phyloP scores from a whole-genome alignment of 92 coral and sea anemone species.

The Palythoa grandiflora region DNA sequence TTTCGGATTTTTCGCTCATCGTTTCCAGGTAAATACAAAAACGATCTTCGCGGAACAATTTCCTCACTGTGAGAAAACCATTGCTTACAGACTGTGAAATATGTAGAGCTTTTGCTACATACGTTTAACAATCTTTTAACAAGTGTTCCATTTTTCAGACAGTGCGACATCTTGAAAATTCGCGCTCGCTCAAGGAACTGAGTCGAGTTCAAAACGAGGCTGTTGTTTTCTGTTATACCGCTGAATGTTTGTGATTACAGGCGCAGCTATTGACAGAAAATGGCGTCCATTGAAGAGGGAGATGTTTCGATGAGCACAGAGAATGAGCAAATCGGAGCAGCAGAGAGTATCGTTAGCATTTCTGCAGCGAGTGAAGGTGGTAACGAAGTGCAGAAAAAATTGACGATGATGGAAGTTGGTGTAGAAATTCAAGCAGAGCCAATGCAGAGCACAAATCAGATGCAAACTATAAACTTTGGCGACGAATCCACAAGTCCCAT shows the following conservation, averaged over 20 bases:
- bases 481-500: not conserved
- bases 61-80: slow-evolving; percentile 33
- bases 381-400: not conserved
- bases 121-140: not conserved
- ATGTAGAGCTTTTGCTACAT: not conserved
- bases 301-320: not conserved
- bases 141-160: not conserved
- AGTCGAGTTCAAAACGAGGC: slow-evolving; percentile 34
- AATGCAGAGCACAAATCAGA: not conserved
- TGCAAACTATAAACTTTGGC: not conserved
- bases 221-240: slow-evolving; percentile 3
- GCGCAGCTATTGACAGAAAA: slow-evolving; percentile 7
- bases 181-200: slow-evolving; percentile 38
- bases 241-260: not conserved
- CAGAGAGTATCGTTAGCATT: not conserved
- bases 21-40: slow-evolving; percentile 96
- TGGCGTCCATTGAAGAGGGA: slow-evolving; percentile 13
- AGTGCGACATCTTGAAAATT: slow-evolving; percentile 37
- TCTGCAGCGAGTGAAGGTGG: not conserved
- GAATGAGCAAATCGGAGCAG: not conserved
- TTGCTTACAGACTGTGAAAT: slow-evolving; percentile 15
- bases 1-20: slow-evolving; percentile 90
- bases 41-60: slow-evolving; percentile 86
- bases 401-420: not conserved
- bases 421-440: not conserved